Evolutionary conservation across 2,888 invertebrate species (phyloP), one percentile per base, ranked within the genome.

Genomic region (Argynnis bischoffii): DNA sequence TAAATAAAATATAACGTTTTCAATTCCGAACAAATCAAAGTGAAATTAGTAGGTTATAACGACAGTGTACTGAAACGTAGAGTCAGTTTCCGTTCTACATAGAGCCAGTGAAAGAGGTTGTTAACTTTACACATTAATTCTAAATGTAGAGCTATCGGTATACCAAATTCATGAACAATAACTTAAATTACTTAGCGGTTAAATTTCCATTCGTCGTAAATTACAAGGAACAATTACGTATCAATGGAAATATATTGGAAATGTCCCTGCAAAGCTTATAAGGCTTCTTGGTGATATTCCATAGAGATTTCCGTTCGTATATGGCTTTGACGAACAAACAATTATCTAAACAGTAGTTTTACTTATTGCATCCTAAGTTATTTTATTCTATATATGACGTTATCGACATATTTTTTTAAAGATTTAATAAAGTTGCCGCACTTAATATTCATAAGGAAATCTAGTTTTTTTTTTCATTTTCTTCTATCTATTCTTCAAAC

Each of bases 261-360:
- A 51, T 71, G 69, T 69, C 66, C 69, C 68, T 61, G 60, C 47
- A 47, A 56, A 65, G 67, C 71, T 65, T 65, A 69, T 69, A 67
- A 65, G 69, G 69, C 56, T 69, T 72, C 67, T 26, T 16, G 21
- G 69, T 67, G 65, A 72, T 77, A 77, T 80, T 79, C 79, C 71
- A 54, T 31, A 50, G 70, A 72, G 67, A 65, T 74, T 75, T 75
- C 75, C 77, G 72, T 67, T 74, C 71, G 63, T 75, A 73, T 75
- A 77, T 69, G 75, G 72, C 66, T 75, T 74, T 63, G 63, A 57
- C 66, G 15, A 11, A 54, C 16, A 46, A 63, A 68, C 50, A 61
- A 56, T 55, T 54, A 60, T 41, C 21, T 55, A 53, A 41, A 18
- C 63, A 55, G 31, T 2, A 41, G 35, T 41, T 35, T 35, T 35